phyloP scores from a whole-genome alignment of 2,888 invertebrate genomes.

The Diaperis boleti region DNA sequence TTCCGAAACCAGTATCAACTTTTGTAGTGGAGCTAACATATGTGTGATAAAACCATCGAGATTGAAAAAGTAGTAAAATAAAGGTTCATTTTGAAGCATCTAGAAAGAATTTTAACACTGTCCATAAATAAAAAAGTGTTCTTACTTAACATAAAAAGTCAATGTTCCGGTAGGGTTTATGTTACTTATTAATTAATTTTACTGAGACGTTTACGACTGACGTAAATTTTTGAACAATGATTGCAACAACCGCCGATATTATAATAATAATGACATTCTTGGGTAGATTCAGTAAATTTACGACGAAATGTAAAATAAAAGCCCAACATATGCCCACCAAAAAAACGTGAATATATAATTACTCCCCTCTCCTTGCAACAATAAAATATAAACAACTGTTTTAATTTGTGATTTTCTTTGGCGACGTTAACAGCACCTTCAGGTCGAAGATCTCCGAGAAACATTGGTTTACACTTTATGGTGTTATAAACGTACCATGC shows the following conservation, averaged over 20 bases:
- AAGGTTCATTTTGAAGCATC: not conserved
- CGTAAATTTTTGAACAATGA: slow-evolving; percentile 22
- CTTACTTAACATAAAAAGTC: not conserved
- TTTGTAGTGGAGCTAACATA: no score
- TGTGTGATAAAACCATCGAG: no score
- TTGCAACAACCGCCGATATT: slow-evolving; percentile 19
- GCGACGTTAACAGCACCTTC: slow-evolving; percentile 37
- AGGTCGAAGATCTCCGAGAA: slow-evolving; percentile 22
- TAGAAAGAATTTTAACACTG: not conserved
- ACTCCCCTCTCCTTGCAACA: slow-evolving; percentile 32
- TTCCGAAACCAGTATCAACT: no score
- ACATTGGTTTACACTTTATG: slow-evolving; percentile 31
- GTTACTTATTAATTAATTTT: slow-evolving; percentile 25
- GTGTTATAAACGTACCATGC: slow-evolving; percentile 37
- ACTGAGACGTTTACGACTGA: slow-evolving; percentile 31
- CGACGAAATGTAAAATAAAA: slow-evolving; percentile 37
- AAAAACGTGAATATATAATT: slow-evolving; percentile 32
- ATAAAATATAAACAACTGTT: slow-evolving; percentile 44
- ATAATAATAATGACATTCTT: slow-evolving; percentile 22
- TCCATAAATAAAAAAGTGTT: not conserved
- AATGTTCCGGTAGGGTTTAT: slow-evolving; percentile 9
- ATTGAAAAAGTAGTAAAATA: not conserved
- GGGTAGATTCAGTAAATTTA: slow-evolving; percentile 23
- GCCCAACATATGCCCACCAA: slow-evolving; percentile 24
- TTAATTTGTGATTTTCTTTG: slow-evolving; percentile 36